Base-by-base conservation (phyloP, 1,140 invertebrate species). In the Tetranychus cinnabarinus region DNA sequence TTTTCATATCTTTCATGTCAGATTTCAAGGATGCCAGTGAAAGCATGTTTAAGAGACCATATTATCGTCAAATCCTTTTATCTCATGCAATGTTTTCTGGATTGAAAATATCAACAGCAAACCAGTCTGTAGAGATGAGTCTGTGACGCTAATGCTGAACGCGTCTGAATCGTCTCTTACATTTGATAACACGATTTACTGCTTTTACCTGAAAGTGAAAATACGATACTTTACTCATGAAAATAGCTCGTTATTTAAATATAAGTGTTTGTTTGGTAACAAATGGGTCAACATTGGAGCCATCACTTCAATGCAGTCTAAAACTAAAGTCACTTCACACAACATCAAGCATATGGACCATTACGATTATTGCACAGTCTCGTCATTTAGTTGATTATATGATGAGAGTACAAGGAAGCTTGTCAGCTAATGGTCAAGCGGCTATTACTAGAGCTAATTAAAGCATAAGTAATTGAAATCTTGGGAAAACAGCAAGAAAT, bases 201-300 rank as follows among this genome's bases (percentile, higher is more conserved):
- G 81, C 84, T 55, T 87, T 84, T 72, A 96, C 88, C 2, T 93
- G 90, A 95, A 75, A 90, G 90, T 5, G 89, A 95, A 74, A 93
- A 95, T 70, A 91, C 88, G 1, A 88, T 95, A 15, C 74, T 96
- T 66, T 74, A 86, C 48, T 73, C 93, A 3, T 90, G 23, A 23
- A 96, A 76, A 88, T 85, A 1, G 88, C 88, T 2, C 80, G 85
- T 77, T 83, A 69, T 36, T 31, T 48, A 36, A 23, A 13, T 23
- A 52, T n/a, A 52, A 23, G 13, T 13, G 50, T 31, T 33, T n/a
- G 50, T n/a, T n/a, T n/a, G 15, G 10, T 13, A 15, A 59, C 13
- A 52, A n/a, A 39, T 59, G 23, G 23, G 23, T 23, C 23, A 23
- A 23, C 23, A 23, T 23, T 23, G 23, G 23, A 23, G 0, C 0